Evolutionary conservation across 92 coral and sea anemone species (phyloP).

Genomic region (Plumapathes pennacea): DNA sequence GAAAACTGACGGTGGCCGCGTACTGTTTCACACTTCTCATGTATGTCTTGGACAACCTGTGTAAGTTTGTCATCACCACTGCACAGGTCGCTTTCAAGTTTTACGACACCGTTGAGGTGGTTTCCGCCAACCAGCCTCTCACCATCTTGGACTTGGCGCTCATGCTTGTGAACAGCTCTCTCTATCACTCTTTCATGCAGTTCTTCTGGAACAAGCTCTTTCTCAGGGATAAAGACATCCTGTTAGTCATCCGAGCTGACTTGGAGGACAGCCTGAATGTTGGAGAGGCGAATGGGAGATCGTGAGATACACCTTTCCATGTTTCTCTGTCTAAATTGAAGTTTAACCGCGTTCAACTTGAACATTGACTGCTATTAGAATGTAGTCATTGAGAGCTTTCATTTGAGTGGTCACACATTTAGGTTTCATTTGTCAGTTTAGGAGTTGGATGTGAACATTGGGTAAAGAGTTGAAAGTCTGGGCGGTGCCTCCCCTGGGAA

Average conservation of each 20-base stretch:
- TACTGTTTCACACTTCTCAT: slow-evolving; percentile 44
- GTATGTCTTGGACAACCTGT: slow-evolving; percentile 59
- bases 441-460: no score
- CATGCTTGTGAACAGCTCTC: slow-evolving; percentile 49
- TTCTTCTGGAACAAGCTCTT: slow-evolving; percentile 77
- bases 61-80: slow-evolving; percentile 45
- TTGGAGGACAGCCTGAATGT: slow-evolving; percentile 13
- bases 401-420: no score
- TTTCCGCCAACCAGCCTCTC: slow-evolving; percentile 4
- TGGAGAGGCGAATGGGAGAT: not conserved
- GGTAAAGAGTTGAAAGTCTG: no score
- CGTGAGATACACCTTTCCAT: no score
- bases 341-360: no score
- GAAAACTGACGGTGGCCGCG: slow-evolving; percentile 10
- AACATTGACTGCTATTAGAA: no score
- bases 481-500: no score
- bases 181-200: slow-evolving; percentile 54
- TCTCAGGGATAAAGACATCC: slow-evolving; percentile 50
- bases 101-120: slow-evolving; percentile 40
- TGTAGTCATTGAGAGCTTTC: no score
- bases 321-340: no score
- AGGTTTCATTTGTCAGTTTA: no score
- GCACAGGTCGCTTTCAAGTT: slow-evolving; percentile 66
- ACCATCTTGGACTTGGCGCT: slow-evolving; percentile 41
- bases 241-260: slow-evolving; percentile 32